phyloP scores from a whole-genome alignment of 2,113 vertebrate species.

The Hirundichthys speculiger region DNA sequence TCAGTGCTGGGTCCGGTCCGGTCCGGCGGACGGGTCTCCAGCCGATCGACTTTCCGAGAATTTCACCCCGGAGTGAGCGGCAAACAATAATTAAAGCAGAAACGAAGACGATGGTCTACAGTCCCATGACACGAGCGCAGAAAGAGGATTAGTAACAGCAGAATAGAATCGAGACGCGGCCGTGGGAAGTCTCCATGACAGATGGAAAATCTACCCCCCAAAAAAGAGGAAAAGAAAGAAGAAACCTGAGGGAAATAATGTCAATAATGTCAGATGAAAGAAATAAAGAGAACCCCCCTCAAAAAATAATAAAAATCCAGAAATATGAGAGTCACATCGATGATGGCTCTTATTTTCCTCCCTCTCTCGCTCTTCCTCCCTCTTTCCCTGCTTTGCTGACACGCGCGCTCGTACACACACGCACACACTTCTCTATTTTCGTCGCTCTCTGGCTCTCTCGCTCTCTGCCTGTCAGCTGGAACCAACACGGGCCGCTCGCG shows the following conservation, averaged over 20 bases:
- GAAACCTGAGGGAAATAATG: conserved; percentile 22
- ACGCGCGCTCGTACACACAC: conserved; percentile 14
- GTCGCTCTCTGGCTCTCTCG: conserved; percentile 34
- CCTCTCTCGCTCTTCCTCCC: conserved; percentile 49
- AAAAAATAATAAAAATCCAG: conserved; percentile 74
- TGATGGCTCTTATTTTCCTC: conserved; percentile 66
- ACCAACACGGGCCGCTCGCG: conserved; percentile 82
- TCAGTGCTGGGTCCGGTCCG: no score
- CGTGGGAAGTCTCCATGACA: conserved; percentile 19
- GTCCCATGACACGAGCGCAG: conserved; percentile 39
- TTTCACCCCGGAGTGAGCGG: neutral
- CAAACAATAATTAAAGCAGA: conserved; percentile 26
- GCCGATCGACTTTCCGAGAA: neutral
- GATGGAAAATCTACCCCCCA: conserved; percentile 1
- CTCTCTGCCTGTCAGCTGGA: conserved; percentile 80
- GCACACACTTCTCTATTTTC: conserved; percentile 41
- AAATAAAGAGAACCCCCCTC: conserved; percentile 52
- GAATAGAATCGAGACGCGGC: conserved; percentile 19
- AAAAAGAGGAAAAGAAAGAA: no score
- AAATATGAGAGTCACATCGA: conserved; percentile 60
- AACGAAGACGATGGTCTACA: conserved; percentile 28
- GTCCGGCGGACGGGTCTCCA: no score
- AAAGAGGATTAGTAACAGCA: conserved; percentile 34
- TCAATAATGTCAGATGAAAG: conserved; percentile 40
- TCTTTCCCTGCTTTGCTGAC: conserved; percentile 22